Base-by-base conservation (phyloP, 2,113 vertebrate species). In the Pampusana beccarii region DNA sequence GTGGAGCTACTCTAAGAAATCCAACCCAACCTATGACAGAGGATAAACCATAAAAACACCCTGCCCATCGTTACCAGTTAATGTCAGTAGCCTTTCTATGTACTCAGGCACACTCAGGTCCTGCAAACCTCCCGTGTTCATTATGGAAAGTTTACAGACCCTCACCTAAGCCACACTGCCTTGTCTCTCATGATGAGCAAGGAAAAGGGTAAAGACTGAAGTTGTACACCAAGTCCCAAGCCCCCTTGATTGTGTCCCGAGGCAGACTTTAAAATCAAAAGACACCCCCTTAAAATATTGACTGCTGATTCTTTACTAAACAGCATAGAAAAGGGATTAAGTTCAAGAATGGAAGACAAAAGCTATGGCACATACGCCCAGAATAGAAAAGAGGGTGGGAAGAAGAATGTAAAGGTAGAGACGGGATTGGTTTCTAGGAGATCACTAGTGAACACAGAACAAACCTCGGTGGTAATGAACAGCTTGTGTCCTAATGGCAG, bases 291-390 rank as follows among this genome's bases (percentile, higher is more conserved):
- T 23, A 61, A 54, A 61, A 19, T 25, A 7, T 3, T 46, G 60
- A 25, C 25, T 34, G 50, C 31, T 66, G 80, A 46, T 51, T 42
- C 67, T 62, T 65, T 31, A 65, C 42, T 42, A 28, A 73, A 67
- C 1, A 60, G 58, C 38, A 42, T 0, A 71, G 53, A 50, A 44
- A 29, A 46, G 29, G 69, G 28, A 77, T 7, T 28, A 57, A 53
- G 36, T 70, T 78, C 80, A 58, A 61, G 88, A 73, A 70, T n/a
- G 29, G 48, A 91, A 93, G 89, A 92, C 80, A 95, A 95, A 93
- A 91, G 40, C 67, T 80, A 19, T 33, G 31, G 66, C 72, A 92
- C 62, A 80, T 40, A 44, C 61, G 78, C 77, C 84, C 73, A 51
- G 70, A 84, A 28, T 6, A 23, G 61, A 67, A 36, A 65, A 42